A percentile compares a stretch with the other conserved stretches of the same genome.
Conservation (phyloP, 2,113 vertebrate genomes). For the Rhynchomys soricoides region DNA sequence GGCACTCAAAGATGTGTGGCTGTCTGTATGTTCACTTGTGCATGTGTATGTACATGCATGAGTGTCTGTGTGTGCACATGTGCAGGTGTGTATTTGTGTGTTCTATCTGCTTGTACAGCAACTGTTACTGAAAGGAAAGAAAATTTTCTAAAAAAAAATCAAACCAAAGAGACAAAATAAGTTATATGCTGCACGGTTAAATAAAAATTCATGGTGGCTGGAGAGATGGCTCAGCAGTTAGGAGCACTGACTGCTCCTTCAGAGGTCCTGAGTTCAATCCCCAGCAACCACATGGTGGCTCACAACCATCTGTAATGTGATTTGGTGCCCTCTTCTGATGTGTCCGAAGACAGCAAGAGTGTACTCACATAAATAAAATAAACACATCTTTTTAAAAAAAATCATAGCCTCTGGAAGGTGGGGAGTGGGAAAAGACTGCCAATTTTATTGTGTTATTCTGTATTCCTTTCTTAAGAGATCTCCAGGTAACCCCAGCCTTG, state of each 20-base stretch:
- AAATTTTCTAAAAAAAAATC: constrained; percentile 61
- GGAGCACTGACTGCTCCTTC: too few species aligned
- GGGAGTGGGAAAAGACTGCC: not conserved
- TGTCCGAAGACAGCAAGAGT: too few species aligned
- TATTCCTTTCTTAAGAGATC: constrained; percentile 15
- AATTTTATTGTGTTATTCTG: not conserved
- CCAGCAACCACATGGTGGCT: too few species aligned
- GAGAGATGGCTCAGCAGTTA: too few species aligned
- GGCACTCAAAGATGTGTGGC: not conserved
- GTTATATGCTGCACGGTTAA: constrained; percentile 39
- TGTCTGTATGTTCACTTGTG: not conserved
- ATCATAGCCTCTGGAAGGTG: constrained; percentile 31
- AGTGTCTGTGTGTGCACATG: not conserved
- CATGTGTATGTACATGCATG: not conserved
- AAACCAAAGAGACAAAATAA: constrained; percentile 50
- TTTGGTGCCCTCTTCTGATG: too few species aligned
- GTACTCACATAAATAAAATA: too few species aligned
- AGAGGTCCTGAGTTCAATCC: too few species aligned
- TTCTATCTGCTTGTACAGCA: constrained; percentile 47
- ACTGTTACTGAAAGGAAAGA: constrained; percentile 46
- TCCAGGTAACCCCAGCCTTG: not conserved
- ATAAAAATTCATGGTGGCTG: constrained; percentile 67
- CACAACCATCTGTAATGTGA: too few species aligned
- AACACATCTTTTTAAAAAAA: too few species aligned
- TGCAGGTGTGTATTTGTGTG: not conserved